Conservation (phyloP, 2,888 invertebrate species). For the Strigamia crassipes region DNA sequence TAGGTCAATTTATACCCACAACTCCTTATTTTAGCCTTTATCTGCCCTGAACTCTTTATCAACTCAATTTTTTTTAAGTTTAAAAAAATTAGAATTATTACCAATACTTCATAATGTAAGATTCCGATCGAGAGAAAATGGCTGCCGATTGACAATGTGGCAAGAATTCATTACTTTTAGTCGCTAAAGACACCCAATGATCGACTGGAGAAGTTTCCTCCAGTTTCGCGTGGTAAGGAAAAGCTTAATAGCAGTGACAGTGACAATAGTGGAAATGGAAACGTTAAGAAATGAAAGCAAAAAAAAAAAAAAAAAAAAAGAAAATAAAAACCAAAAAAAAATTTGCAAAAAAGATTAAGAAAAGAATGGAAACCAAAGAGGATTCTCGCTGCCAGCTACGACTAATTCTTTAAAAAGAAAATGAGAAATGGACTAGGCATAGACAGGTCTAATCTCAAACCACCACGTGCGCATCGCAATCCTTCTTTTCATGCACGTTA, state of each 20-base stretch:
- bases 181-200: neutral
- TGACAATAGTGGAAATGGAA: neutral
- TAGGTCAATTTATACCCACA: no score
- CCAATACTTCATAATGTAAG: no score
- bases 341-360: neutral
- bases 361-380: neutral
- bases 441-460: neutral
- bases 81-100: no score
- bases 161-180: no score
- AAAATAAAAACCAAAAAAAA: neutral
- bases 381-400: neutral
- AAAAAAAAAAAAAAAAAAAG: neutral
- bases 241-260: neutral
- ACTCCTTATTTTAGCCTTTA: no score
- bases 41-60: no score
- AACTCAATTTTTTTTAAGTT: no score
- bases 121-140: no score
- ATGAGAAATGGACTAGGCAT: neutral
- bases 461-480: neutral
- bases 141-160: no score
- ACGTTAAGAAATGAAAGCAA: neutral
- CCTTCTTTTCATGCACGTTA: neutral
- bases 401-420: slow-evolving; percentile 27
- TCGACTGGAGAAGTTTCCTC: neutral
- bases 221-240: neutral